These are phyloP conservation scores for Campodea augens DNA, from an alignment of 1,140 invertebrate species.

Conservation along the genomic window DNA sequence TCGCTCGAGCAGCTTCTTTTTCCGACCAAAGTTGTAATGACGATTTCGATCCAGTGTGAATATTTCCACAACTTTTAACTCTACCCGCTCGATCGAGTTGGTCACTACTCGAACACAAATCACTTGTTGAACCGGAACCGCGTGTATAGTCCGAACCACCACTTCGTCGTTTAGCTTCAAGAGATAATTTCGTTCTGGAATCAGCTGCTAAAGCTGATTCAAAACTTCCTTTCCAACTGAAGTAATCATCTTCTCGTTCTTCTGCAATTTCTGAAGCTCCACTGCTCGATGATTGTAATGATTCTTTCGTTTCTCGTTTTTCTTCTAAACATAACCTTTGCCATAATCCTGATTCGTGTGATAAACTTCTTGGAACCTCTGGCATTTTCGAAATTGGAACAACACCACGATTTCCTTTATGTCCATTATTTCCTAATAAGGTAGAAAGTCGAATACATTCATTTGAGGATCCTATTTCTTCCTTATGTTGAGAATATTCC, in stretches of 20 bases:
- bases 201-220: conserved; percentile 69
- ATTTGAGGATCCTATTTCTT: too few species aligned
- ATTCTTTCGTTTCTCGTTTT: conserved; percentile 6
- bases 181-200: conserved; percentile 51
- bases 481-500: too few species aligned
- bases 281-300: conserved; percentile 22
- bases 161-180: conserved; percentile 51
- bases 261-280: conserved; percentile 33
- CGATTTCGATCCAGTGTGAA: conserved; percentile 17
- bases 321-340: conserved; percentile 3
- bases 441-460: too few species aligned
- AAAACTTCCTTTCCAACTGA: conserved; percentile 76
- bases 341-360: not conserved
- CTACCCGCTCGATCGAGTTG: conserved; percentile 25
- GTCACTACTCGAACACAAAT: conserved; percentile 13
- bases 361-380: not conserved
- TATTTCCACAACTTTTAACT: conserved; percentile 61
- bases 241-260: conserved; percentile 62
- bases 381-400: too few species aligned
- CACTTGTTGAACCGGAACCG: conserved; percentile 18
- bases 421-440: too few species aligned
- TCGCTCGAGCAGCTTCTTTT: not conserved
- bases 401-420: too few species aligned
- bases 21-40: not conserved
- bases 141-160: conserved; percentile 39